Evolutionary conservation across 1,140 invertebrate genomes (phyloP).

Genomic region (Teleopsis dalmanni): DNA sequence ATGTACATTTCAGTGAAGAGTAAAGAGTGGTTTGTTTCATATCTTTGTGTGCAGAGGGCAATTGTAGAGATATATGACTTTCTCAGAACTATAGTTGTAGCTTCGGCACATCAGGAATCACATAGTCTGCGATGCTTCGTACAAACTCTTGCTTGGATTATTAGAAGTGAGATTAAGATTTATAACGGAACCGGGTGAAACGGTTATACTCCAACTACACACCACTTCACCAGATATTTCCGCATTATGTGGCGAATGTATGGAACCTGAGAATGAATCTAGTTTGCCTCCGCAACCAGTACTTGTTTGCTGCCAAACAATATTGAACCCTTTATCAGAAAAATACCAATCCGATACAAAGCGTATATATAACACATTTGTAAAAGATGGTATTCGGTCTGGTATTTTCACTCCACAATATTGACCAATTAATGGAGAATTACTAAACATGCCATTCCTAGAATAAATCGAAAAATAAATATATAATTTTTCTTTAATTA

Average conservation of each 20-base stretch:
- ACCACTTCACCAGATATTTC: slow-evolving; percentile 53
- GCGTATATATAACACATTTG: slow-evolving; percentile 64
- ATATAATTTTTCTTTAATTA: too few relatives aligned
- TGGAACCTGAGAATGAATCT: slow-evolving; percentile 54
- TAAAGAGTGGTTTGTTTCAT: too few relatives aligned
- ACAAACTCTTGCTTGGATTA: slow-evolving; percentile 49
- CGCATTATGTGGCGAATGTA: slow-evolving; percentile 58
- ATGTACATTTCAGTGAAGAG: too few relatives aligned
- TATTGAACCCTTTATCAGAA: slow-evolving; percentile 51
- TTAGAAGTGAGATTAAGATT: slow-evolving; percentile 51
- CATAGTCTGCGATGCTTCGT: too few relatives aligned
- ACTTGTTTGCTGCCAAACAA: slow-evolving; percentile 57
- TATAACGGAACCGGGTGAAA: slow-evolving; percentile 61
- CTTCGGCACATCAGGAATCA: too few relatives aligned
- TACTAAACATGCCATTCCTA: slow-evolving; percentile 46
- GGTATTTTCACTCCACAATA: slow-evolving; percentile 59
- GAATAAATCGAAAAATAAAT: background rate
- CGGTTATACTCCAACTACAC: slow-evolving; percentile 73
- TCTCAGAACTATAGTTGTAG: too few relatives aligned
- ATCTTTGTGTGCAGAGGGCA: too few relatives aligned
- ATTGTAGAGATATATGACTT: too few relatives aligned
- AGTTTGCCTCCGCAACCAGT: slow-evolving; percentile 74
- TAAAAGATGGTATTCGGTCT: slow-evolving; percentile 54
- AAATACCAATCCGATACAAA: slow-evolving; percentile 56
- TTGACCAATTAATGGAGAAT: slow-evolving; percentile 59